phyloP scores from a whole-genome alignment of 2,888 invertebrate genomes.

The Spicauda simplicius region DNA sequence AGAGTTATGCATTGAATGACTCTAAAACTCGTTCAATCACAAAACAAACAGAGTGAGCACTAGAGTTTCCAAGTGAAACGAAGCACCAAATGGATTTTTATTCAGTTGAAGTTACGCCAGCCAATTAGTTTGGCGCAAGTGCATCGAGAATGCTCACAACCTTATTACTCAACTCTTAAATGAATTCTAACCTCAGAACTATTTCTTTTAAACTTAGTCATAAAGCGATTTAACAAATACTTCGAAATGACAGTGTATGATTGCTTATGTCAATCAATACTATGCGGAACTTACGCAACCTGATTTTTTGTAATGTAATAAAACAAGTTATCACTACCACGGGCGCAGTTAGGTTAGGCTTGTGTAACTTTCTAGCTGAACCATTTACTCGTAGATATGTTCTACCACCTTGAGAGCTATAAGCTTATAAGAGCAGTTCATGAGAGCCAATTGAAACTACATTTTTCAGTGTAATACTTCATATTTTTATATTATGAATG shows the following conservation, averaged over 20 bases:
- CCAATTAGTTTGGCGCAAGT: slow-evolving; percentile 75
- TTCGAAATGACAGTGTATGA: slow-evolving; percentile 4
- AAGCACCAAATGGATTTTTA: slow-evolving; percentile 69
- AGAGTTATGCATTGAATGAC: slow-evolving; percentile 22
- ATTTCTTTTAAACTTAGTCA: slow-evolving; percentile 42
- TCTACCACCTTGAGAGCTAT: too few species aligned
- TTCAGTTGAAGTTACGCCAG: slow-evolving; percentile 66
- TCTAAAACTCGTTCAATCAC: slow-evolving; percentile 44
- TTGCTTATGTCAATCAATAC: not conserved
- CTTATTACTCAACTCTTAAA: slow-evolving; percentile 61
- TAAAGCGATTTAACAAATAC: slow-evolving; percentile 39
- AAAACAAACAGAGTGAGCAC: slow-evolving; percentile 41
- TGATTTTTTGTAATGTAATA: too few species aligned
- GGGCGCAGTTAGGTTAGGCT: too few species aligned
- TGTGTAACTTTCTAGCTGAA: too few species aligned
- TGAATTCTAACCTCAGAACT: slow-evolving; percentile 52
- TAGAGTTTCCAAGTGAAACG: slow-evolving; percentile 50
- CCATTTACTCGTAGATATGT: too few species aligned
- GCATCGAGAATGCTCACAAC: slow-evolving; percentile 68
- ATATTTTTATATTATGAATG: too few species aligned
- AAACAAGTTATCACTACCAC: too few species aligned
- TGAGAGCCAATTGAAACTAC: too few species aligned
- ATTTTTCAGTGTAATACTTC: too few species aligned
- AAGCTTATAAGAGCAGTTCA: too few species aligned
- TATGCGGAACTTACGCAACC: not conserved